Conservation (phyloP, 2,888 invertebrate genomes). For the Incurvaria masculella region DNA sequence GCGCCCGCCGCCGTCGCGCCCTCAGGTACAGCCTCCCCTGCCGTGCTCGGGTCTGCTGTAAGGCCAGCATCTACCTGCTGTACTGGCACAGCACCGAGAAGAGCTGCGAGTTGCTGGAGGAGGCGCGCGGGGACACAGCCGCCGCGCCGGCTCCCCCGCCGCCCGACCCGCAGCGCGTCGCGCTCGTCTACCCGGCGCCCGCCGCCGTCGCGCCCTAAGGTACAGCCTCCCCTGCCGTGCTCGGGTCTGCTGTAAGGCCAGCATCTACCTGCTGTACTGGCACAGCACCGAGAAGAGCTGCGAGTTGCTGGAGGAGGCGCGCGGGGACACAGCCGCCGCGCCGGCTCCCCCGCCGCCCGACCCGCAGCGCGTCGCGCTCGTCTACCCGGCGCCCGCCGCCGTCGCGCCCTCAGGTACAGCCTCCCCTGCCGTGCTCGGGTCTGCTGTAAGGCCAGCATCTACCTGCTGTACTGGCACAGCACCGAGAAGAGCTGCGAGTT, state of each 20-base stretch:
- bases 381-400: conserved; percentile 17
- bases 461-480: conserved; percentile 64
- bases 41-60: conserved; percentile 55
- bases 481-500: conserved; percentile 64
- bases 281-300: conserved; percentile 64
- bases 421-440: conserved; percentile 36
- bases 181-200: conserved; percentile 16
- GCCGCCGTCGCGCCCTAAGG: too few species aligned
- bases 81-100: conserved; percentile 67
- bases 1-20: too few species aligned
- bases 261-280: conserved; percentile 63
- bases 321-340: too few species aligned
- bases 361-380: conserved; percentile 15
- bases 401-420: too few species aligned
- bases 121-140: too few species aligned
- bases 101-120: too few species aligned
- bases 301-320: too few species aligned
- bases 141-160: too few species aligned
- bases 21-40: too few species aligned
- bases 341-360: conserved; percentile 14
- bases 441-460: conserved; percentile 63
- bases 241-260: conserved; percentile 63
- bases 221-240: too few species aligned
- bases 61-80: conserved; percentile 61
- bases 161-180: conserved; percentile 16